Conservation (phyloP, 2,797 vertebrate genomes). For the Capromys pilorides region DNA sequence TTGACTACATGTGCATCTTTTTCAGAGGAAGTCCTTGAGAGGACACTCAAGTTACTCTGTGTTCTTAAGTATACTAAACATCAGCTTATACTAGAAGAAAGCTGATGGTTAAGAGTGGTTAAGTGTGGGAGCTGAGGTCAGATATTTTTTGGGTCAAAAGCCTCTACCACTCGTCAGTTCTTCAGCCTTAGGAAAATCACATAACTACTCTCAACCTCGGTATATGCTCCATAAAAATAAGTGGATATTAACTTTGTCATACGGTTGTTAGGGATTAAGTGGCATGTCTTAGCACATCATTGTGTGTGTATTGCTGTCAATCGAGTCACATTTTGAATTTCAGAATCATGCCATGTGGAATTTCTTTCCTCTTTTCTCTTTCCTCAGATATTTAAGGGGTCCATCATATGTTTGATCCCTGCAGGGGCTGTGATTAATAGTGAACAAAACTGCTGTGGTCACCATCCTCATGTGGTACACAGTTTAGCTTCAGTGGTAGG, state of each 20-base stretch:
- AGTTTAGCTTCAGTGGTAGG: not conserved
- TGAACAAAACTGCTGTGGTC: not conserved
- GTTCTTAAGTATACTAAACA: constrained; percentile 11
- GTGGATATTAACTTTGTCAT: not conserved
- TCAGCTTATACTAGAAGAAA: not conserved
- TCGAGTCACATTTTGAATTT: not conserved
- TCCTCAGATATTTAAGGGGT: not conserved
- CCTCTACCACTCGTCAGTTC: not conserved
- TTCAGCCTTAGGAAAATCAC: not conserved
- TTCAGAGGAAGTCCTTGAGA: constrained; percentile 24
- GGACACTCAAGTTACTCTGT: not conserved
- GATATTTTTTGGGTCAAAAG: not conserved
- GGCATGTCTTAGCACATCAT: not conserved
- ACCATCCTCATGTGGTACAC: not conserved
- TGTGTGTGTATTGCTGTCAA: not conserved
- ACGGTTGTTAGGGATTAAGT: not conserved
- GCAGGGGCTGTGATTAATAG: not conserved
- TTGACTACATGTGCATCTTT: constrained; percentile 40
- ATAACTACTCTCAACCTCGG: not conserved
- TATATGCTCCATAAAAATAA: not conserved
- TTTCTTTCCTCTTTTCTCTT: not conserved
- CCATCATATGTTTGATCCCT: not conserved
- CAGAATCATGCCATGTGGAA: not conserved
- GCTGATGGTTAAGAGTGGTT: not conserved
- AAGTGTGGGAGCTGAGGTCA: not conserved